A percentile compares a stretch with the other conserved stretches of the same genome.
These are phyloP conservation scores for Drosophila niveifrons DNA, from an alignment of 2,888 invertebrate species.

Conservation along the genomic window DNA sequence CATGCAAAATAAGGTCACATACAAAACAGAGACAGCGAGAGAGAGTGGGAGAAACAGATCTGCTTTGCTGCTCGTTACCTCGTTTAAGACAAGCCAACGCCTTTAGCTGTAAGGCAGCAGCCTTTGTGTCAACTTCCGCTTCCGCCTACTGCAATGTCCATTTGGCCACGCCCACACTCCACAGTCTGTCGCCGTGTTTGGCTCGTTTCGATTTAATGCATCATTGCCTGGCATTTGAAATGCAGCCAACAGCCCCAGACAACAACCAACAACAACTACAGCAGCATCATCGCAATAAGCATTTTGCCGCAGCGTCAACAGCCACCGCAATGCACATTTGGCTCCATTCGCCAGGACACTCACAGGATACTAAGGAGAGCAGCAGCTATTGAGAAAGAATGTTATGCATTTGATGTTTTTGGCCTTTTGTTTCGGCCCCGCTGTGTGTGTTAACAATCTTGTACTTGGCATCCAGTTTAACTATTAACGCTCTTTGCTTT, in stretches of 20 bases:
- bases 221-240: constrained; percentile 64
- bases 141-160: constrained; percentile 42
- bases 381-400: constrained; percentile 44
- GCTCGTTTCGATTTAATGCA: constrained; percentile 71
- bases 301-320: constrained; percentile 6
- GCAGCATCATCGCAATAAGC: background rate
- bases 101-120: constrained; percentile 38
- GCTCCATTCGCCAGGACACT: constrained; percentile 19
- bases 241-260: constrained; percentile 35
- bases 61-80: constrained; percentile 42
- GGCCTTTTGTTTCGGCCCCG: constrained; percentile 52
- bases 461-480: constrained; percentile 54
- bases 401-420: constrained; percentile 60
- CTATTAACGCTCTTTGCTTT: constrained; percentile 44
- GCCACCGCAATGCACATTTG: constrained; percentile 24
- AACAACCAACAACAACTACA: background rate
- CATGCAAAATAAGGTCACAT: constrained; percentile 72
- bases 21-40: constrained; percentile 5
- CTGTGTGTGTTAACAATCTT: constrained; percentile 54
- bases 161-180: constrained; percentile 19
- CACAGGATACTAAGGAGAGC: constrained; percentile 12
- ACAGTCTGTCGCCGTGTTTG: constrained; percentile 25
- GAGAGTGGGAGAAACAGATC: no score
- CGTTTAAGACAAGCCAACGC: constrained; percentile 53
- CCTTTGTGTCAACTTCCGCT: constrained; percentile 58